Base-by-base conservation (phyloP, 2,113 vertebrate genomes). In the Rhinoderma darwinii region DNA sequence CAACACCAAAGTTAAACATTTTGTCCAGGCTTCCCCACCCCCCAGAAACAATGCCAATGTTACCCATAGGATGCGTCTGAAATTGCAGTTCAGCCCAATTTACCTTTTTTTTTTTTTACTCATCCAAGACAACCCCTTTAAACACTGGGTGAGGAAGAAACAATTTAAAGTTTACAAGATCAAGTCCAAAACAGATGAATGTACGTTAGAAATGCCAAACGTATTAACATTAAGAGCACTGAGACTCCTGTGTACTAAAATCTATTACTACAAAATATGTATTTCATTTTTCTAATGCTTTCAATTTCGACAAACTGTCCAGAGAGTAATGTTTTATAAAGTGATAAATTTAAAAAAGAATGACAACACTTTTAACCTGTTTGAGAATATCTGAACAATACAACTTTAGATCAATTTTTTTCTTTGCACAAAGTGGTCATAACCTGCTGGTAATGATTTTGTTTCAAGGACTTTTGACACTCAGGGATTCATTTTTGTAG, bases 231-330 rank as follows among this genome's bases (percentile, higher is more conserved):
- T 35, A 68, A 68, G 37, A 18, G 37, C 70, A 25, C 35, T 73
- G 35, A 30, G 35, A 25, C 35, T 73, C 70, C 0, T 41, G n/a
- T 66, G 70, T 25, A 41, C 70, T 41, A 41, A 73, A 73, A 25
- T 18, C 70, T n/a, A 73, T 73, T 68, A 68, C 30, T 35, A 35
- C 63, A 73, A 73, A 39, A 73, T 41, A 73, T 73, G 70, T 73
- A 41, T 73, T 41, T 73, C 70, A 68, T 41, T 73, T 73, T 70
- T 73, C 17, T 73, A 73, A 41, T 41, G 4, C 37, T 73, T 73
- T 73, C 35, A 25, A 39, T 41, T 73, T 73, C 70, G 20, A 41
- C 35, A 73, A 41, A 39, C 70, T 72, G 20, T 20, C 68, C 35
- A 73, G 22, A 73, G 35, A 73, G 18, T 8, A 73, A 41, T 73